phyloP scores from a whole-genome alignment of 2,888 invertebrate species.

The Silvanus unidentatus region DNA sequence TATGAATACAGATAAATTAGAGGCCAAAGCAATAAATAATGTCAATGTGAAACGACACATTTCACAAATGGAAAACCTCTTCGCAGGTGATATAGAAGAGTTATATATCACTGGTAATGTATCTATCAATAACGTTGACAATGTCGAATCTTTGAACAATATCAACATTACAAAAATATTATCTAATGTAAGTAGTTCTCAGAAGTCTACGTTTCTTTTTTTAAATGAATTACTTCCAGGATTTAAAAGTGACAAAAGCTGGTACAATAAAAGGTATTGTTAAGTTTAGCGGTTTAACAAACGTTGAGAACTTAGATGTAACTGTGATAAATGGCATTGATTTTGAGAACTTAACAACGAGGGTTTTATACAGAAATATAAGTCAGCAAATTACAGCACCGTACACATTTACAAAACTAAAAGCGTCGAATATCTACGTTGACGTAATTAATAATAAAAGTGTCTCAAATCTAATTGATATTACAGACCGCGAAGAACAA shows the following conservation, averaged over 20 bases:
- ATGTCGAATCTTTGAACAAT: conserved; percentile 27
- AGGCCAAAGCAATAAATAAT: background rate
- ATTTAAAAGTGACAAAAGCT: background rate
- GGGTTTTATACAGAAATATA: conserved; percentile 29
- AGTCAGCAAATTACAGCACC: conserved; percentile 30
- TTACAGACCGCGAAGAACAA: conserved; percentile 20
- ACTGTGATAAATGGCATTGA: conserved; percentile 31
- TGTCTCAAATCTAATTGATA: conserved; percentile 26
- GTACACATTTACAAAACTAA: conserved; percentile 32
- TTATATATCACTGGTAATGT: conserved; percentile 29
- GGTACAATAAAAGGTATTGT: conserved; percentile 18
- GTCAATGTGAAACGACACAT: conserved; percentile 23
- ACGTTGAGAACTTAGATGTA: conserved; percentile 28
- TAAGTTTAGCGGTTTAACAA: conserved; percentile 26
- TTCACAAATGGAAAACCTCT: conserved; percentile 23
- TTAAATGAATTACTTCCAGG: too few species aligned
- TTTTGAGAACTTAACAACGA: conserved; percentile 26
- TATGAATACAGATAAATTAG: too few species aligned
- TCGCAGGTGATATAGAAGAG: conserved; percentile 22
- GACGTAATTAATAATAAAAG: conserved; percentile 28
- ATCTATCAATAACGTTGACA: conserved; percentile 18
- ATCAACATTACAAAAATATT: background rate
- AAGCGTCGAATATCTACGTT: conserved; percentile 29
- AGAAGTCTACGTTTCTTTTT: too few species aligned
- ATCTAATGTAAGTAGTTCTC: background rate